Evolutionary conservation across 2,113 vertebrate genomes (phyloP).

Genomic region (Eptesicus fuscus): DNA sequence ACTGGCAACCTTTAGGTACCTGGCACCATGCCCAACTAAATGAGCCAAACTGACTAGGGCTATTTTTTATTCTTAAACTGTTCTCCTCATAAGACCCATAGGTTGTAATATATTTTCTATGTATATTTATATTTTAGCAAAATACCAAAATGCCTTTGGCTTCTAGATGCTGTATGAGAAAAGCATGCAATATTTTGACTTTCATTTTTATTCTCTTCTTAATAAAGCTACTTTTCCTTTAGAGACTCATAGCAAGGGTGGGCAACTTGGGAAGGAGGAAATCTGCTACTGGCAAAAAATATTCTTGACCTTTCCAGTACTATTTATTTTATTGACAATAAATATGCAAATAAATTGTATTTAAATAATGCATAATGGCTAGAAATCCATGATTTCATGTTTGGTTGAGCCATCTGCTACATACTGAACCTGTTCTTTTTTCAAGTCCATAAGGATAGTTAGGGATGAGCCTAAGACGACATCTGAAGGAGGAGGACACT

Average conservation of each 20-base stretch:
- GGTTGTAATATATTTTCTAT: conserved; percentile 1
- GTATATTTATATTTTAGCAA: conserved; percentile 45
- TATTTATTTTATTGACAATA: conserved; percentile 35
- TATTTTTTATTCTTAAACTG: conserved; percentile 19
- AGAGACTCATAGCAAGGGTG: conserved; percentile 2
- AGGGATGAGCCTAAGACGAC: neutral
- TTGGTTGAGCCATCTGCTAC: neutral
- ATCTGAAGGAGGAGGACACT: neutral
- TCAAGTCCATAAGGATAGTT: neutral
- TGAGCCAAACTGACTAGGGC: no score
- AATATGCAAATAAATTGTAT: neutral
- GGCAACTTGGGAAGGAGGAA: neutral
- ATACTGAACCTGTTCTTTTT: neutral
- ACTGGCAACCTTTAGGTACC: no score
- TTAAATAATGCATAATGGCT: neutral
- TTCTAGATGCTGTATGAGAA: conserved; percentile 35
- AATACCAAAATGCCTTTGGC: conserved; percentile 31
- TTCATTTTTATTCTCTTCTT: conserved; percentile 47
- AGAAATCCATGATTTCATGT: neutral
- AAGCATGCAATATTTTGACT: conserved; percentile 25
- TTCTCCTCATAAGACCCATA: conserved; percentile 29
- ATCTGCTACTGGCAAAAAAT: neutral
- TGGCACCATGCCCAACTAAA: no score
- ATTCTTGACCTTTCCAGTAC: conserved; percentile 10
- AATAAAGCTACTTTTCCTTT: conserved; percentile 38